Base-by-base conservation (phyloP, 92 coral and sea anemone species). In the Porites cylindrica region DNA sequence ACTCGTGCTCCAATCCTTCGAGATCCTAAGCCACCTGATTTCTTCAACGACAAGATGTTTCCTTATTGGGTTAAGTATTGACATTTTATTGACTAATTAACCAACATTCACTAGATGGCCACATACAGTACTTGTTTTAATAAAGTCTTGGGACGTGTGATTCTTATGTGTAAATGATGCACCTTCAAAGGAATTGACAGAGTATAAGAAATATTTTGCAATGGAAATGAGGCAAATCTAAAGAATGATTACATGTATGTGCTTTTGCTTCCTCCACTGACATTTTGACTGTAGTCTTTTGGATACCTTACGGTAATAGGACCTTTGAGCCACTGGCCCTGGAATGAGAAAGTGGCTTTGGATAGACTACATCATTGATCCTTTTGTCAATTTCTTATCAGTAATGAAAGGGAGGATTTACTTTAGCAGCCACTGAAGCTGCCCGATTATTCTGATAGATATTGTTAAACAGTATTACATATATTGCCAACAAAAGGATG, bases 11-110 rank as follows among this genome's bases (percentile, higher is more conserved):
- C 77, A 47, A 47, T 72, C 58, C 59, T 72, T 3, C 17, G 4
- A 20, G 77, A 72, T 16, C 75, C 56, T 10, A 8, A 32, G 53
- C 75, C 54, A 10, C 51, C 75, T 12, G 75, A 58, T 2, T 71
- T 29, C n/a, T 21, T 58, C 6, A n/a, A 16, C 0, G 54, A 71
- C 16, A 71, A 71, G 75, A 12, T 3, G 14, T 71, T 71, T 32
- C 75, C 75, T 2, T 71, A 71, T 20, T 71, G 75, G 56, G 52
- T 71, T 12, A 71, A 71, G 13, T 71, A 32, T 71, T 70, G 32
- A 70, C 74, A 19, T 65, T 58, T 58, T 11, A 58, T 58, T 58
- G 63, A 58, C 63, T 58, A 10, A 58, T 58, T 58, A 58, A 58
- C 63, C 63, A 6, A 16, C 63, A 58, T 58, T 58, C 63, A 58